These are phyloP conservation scores for Drosophila oshimai DNA, from an alignment of 1,140 invertebrate genomes.

Conservation along the genomic window DNA sequence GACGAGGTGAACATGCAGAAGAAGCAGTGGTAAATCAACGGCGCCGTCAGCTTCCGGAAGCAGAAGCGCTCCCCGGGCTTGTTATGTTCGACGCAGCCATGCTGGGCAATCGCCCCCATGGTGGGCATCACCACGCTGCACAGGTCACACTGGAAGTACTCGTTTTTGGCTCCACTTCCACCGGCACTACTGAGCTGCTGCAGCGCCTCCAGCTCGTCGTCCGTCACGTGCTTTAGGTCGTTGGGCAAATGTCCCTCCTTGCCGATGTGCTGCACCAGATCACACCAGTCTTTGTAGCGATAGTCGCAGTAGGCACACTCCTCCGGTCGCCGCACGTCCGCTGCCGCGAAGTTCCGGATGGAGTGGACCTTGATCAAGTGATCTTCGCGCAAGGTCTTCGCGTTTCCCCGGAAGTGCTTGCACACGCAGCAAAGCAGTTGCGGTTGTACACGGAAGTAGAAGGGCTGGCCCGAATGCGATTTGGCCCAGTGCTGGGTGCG, in stretches of 20 bases:
- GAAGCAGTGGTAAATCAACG: conserved; percentile 47
- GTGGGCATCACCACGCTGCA: conserved; percentile 54
- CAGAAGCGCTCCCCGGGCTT: conserved; percentile 23
- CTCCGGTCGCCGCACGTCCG: conserved; percentile 16
- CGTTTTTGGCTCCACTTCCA: background rate
- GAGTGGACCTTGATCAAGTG: conserved; percentile 24
- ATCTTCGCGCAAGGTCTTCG: conserved; percentile 30
- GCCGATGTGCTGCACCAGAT: conserved; percentile 27
- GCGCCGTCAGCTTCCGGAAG: conserved; percentile 21
- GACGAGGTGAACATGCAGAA: conserved; percentile 48
- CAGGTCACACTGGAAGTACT: conserved; percentile 52
- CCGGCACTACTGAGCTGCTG: background rate
- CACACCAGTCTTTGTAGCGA: background rate
- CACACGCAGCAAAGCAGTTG: conserved; percentile 41
- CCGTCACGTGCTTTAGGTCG: conserved; percentile 50
- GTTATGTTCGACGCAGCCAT: conserved; percentile 30
- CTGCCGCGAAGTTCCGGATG: conserved; percentile 21
- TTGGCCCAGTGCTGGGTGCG: conserved; percentile 46
- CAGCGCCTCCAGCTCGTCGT: conserved; percentile 12
- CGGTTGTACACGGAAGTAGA: conserved; percentile 57
- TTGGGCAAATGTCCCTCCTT: conserved; percentile 27
- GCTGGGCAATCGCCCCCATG: conserved; percentile 28
- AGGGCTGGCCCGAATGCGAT: conserved; percentile 37
- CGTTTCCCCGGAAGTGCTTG: conserved; percentile 25
- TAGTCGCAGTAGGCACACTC: conserved; percentile 56